Evolutionary conservation across 2,888 invertebrate species (phyloP), one percentile per base, ranked within the genome.

Genomic region (Protodeltote pygarga): DNA sequence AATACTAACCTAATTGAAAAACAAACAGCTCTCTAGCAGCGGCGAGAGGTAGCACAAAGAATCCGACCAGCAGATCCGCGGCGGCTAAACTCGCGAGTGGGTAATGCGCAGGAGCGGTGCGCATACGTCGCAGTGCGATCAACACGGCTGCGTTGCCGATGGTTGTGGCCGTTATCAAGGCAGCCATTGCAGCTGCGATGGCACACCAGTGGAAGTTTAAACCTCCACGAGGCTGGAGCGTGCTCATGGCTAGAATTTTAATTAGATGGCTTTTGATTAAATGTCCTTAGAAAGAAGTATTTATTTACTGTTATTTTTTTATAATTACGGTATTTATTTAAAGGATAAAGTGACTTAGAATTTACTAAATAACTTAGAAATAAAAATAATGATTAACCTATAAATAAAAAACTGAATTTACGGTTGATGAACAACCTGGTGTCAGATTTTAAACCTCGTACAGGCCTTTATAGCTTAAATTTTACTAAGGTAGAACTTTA

Each of bases 51-150:
- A 94, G 75, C 9, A 94, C 94, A 2, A 91, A 87, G 0, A 84
- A 21, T 0, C 92, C 95, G 1, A 95, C 87, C 35, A 95, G 80
- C 16, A 95, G 79, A 68, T 95, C 95, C 1, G 95, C 95, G 0
- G 93, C 85, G 0, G 95, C 95, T 49, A 95, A 77, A 58, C 95
- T 95, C 1, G 93, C 94, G n/a, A 95, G 93, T 47, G 95, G 93
- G 66, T 93, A 94, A 72, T 95, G 94, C 2, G 94, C 93, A 0
- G 95, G 94, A n/a, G 83, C 77, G 0, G 82, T 78, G 21, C 71
- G 67, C n/a, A 80, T 75, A 1, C 80, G 72, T 33, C 73, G 58
- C 19, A 91, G 51, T 0, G 86, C 89, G 0, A 68, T 35, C 57
- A 91, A 57, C 20, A 90, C 89, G 0, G 81, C 81, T 1, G 68